Percentiles rank a stretch among this genome's conserved stretches.
Conservation (phyloP, 1,140 invertebrate species). For the Drosophila rhopaloa region DNA sequence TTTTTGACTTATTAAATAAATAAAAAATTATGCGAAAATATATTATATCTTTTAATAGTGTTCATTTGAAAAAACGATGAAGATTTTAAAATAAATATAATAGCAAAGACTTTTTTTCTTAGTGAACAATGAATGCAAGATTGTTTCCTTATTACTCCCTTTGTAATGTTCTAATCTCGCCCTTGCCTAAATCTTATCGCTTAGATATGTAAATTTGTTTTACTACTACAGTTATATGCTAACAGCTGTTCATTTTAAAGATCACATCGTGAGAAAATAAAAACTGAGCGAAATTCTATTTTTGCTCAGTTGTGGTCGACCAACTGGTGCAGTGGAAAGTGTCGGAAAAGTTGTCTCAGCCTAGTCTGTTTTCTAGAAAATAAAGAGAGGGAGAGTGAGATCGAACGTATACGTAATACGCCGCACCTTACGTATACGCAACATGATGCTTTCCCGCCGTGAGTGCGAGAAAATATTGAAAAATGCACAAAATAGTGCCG, state of each 20-base stretch:
- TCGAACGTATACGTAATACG: slow-evolving; percentile 44
- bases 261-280: slow-evolving; percentile 32
- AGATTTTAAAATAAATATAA: too few relatives aligned
- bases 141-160: too few relatives aligned
- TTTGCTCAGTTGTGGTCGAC: slow-evolving; percentile 58
- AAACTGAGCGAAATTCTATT: slow-evolving; percentile 46
- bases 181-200: slow-evolving; percentile 17
- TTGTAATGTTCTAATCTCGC: not conserved
- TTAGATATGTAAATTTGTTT: slow-evolving; percentile 8
- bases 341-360: slow-evolving; percentile 16
- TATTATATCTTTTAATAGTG: too few relatives aligned
- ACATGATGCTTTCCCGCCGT: slow-evolving; percentile 46
- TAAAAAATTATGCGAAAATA: too few relatives aligned
- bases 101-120: too few relatives aligned
- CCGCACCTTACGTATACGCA: slow-evolving; percentile 52
- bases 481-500: not conserved
- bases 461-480: slow-evolving; percentile 57
- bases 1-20: too few relatives aligned
- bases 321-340: slow-evolving; percentile 41
- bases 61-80: too few relatives aligned
- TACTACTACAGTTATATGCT: not conserved
- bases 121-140: too few relatives aligned
- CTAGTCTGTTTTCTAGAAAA: slow-evolving; percentile 6
- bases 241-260: slow-evolving; percentile 24
- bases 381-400: slow-evolving; percentile 2